Conservation (phyloP, 2,113 vertebrate species). For the Diglossa brunneiventris region DNA sequence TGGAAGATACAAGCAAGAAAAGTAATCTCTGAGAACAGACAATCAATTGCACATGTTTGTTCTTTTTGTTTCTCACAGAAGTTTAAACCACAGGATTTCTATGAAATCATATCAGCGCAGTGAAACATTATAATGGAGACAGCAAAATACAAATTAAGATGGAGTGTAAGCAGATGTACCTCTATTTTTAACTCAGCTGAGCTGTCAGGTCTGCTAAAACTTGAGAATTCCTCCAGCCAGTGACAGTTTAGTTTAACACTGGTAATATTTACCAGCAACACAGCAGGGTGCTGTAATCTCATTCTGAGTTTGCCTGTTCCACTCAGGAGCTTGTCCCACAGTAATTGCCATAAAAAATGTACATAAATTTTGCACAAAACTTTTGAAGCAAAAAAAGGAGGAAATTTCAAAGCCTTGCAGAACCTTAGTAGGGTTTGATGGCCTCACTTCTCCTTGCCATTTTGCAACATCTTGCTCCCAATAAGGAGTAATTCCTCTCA, state of each 20-base stretch:
- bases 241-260: not conserved
- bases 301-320: not conserved
- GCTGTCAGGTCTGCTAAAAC: not conserved
- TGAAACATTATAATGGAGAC: not conserved
- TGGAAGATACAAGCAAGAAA: constrained; percentile 23
- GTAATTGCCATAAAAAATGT: not conserved
- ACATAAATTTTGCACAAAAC: not conserved
- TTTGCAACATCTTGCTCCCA: not conserved
- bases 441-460: not conserved
- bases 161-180: constrained; percentile 19
- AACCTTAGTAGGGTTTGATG: not conserved
- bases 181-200: constrained; percentile 1
- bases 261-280: not conserved
- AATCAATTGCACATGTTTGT: constrained; percentile 28
- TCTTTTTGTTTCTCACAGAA: not conserved
- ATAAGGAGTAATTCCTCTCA: not conserved
- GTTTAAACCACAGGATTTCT: constrained; percentile 22
- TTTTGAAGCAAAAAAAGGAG: not conserved
- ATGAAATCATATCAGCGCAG: constrained; percentile 15
- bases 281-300: not conserved
- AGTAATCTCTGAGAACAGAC: not conserved
- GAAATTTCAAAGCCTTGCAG: not conserved
- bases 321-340: not conserved
- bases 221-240: not conserved
- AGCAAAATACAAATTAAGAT: constrained; percentile 25